Base-by-base conservation (phyloP, 2,888 invertebrate species). In the Uloborus plumipes region DNA sequence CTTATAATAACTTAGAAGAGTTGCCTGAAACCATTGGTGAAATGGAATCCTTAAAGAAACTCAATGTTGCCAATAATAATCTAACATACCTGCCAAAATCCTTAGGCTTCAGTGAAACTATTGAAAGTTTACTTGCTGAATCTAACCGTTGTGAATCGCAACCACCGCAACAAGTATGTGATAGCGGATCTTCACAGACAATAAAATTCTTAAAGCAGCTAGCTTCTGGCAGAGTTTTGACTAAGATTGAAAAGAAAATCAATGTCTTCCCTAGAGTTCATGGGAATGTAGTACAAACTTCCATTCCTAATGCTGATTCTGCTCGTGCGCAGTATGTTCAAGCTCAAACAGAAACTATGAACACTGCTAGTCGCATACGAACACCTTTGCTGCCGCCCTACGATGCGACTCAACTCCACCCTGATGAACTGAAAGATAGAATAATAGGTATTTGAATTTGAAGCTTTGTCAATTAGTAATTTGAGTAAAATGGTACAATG, bases 281-380 rank as follows among this genome's bases (percentile, higher is more conserved):
- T 59, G 87, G 88, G 13, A 89, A 89, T 79, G 88, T 88, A 80
- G 84, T 88, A 18, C 87, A 87, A 61, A 87, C 87, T 9, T 86
- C 88, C 6, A 88, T 87, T 16, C 86, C 86, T n/a, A 89, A 89
- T 78, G 88, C 88, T 9, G 88, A 88, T 75, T 88, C 89, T 4
- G 88, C 88, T 15, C 87, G 88, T 75, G 87, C 86, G n/a, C 88
- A 88, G 81, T 89, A 89, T 81, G 88, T 88, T 18, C 88, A 89
- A 84, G 86, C 87, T 58, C 89, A 89, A 85, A 89, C 89, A 2
- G 87, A 88, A 81, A 89, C 89, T 11, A 78, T 84, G 73, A 85
- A 86, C 71, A 85, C 85, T 22, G 87, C 89, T 6, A 88, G 87
- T 79, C 81, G 89, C 50, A 88, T 89, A 62, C 88, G 88, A 85